Evolutionary conservation across 2,113 vertebrate genomes (phyloP).

Genomic region (Clarias magur): DNA sequence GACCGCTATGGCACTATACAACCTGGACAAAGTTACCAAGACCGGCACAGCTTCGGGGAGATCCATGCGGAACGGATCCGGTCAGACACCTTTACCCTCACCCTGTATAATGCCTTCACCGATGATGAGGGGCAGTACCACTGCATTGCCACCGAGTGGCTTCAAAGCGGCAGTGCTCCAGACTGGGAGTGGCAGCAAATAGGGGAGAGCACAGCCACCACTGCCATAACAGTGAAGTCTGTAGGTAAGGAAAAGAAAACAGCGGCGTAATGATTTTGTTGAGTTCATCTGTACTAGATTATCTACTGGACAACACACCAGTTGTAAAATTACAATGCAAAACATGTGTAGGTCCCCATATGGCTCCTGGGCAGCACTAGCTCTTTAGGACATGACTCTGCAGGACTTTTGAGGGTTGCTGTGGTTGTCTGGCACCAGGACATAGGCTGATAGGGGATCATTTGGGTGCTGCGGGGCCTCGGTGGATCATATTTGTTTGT

Average conservation of each 20-base stretch:
- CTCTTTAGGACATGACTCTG: too few species aligned
- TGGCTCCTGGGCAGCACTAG: too few species aligned
- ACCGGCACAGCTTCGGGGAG: conserved; percentile 86
- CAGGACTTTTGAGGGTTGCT: too few species aligned
- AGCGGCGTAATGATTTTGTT: background rate
- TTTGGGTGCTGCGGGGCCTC: too few species aligned
- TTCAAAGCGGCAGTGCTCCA: conserved; percentile 64
- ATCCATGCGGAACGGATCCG: conserved; percentile 83
- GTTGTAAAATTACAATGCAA: too few species aligned
- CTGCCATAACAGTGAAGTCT: conserved; percentile 81
- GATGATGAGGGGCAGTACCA: conserved; percentile 89
- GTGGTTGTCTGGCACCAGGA: too few species aligned
- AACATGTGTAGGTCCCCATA: too few species aligned
- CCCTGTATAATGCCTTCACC: conserved; percentile 84
- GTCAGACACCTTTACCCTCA: conserved; percentile 79
- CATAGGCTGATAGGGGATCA: too few species aligned
- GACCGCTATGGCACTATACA: conserved; percentile 84
- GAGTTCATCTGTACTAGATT: background rate
- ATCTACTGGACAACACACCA: conserved; percentile 7
- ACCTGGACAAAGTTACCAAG: conserved; percentile 77
- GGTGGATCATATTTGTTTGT: too few species aligned
- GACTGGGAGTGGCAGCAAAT: conserved; percentile 87
- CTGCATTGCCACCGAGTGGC: conserved; percentile 87
- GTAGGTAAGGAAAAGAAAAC: conserved; percentile 79
- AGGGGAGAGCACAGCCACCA: conserved; percentile 78